A percentile compares a stretch with the other conserved stretches of the same genome.
phyloP scores from a whole-genome alignment of 2,797 vertebrate genomes.

The Spatula versicolor region DNA sequence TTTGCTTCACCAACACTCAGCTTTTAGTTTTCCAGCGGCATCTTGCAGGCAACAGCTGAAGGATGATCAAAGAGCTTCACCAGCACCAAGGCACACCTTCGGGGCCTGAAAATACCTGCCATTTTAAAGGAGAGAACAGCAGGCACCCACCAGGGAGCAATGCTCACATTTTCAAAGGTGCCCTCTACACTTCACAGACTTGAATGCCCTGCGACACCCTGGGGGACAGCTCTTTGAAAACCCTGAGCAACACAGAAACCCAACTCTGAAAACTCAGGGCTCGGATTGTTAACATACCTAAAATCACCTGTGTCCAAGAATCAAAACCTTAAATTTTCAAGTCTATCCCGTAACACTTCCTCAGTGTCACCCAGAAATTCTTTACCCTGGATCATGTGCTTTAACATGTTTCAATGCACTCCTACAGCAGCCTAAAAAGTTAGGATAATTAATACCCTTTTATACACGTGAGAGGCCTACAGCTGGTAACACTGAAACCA shows the following conservation, averaged over 20 bases:
- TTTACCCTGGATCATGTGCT: neutral
- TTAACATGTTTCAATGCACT: fast-evolving
- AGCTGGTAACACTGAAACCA: neutral
- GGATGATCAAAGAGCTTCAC: neutral
- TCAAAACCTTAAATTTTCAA: neutral
- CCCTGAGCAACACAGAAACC: neutral
- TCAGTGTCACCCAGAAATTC: neutral
- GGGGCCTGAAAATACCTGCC: neutral
- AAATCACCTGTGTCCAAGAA: neutral
- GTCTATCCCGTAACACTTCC: neutral
- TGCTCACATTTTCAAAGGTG: neutral
- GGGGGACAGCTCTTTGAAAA: neutral
- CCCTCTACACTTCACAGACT: neutral
- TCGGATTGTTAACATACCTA: neutral
- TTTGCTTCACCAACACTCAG: neutral
- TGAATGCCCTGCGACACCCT: neutral
- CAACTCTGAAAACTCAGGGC: neutral
- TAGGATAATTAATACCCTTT: neutral
- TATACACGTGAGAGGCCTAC: neutral
- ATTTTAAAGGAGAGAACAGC: neutral
- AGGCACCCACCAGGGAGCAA: fast-evolving
- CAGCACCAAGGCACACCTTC: neutral
- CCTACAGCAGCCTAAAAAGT: neutral
- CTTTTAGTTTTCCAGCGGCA: neutral
- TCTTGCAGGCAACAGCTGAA: neutral